Evolutionary conservation across 2,113 vertebrate genomes (phyloP), one percentile per base, ranked within the genome.

Genomic region (Silurus meridionalis): DNA sequence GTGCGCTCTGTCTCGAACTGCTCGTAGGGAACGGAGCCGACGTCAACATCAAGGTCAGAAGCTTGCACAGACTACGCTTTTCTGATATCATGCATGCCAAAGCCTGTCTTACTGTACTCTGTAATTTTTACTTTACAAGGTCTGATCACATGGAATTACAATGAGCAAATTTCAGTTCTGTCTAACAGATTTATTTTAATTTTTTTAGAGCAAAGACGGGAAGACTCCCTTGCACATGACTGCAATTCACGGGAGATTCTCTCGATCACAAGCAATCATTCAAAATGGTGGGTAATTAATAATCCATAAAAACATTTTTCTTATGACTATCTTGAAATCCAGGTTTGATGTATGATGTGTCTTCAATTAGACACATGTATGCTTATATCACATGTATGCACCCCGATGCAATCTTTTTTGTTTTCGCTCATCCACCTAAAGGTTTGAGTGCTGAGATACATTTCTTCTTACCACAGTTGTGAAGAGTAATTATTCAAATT

Each of bases 141-240:
- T 37, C 55, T 58, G 77, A 80, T 21, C 78, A 46, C 55, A 80
- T 21, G 25, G 17, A 46, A 46, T 46, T 8, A 46, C 57, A 46
- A 58, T 58, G 13, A 37, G 53, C n/a, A 57, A 37, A 79, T 19
- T 75, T 53, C 1, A n/a, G 5, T 23, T n/a, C 55, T 79, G n/a
- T 58, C 53, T 19, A 19, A 79, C 53, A 3, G 17, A 50, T 64
- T 13, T 1, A 21, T 21, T 10, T 79, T 10, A 48, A 48, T 46
- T 61, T 13, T 58, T 93, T 82, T 93, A 99, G 98, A 99, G 98
- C 94, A 99, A 98, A 96, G 98, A 99, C 92, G 98, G 97, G 13
- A 99, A 99, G 93, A 99, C 97, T 78, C 98, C 98, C 61, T 95
- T 99, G 86, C 98, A 99, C 90, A 99, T 99, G 98, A 98, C 98